These are phyloP conservation scores for Eristalis intricaria DNA, from an alignment of 2,888 invertebrate species.

Conservation along the genomic window DNA sequence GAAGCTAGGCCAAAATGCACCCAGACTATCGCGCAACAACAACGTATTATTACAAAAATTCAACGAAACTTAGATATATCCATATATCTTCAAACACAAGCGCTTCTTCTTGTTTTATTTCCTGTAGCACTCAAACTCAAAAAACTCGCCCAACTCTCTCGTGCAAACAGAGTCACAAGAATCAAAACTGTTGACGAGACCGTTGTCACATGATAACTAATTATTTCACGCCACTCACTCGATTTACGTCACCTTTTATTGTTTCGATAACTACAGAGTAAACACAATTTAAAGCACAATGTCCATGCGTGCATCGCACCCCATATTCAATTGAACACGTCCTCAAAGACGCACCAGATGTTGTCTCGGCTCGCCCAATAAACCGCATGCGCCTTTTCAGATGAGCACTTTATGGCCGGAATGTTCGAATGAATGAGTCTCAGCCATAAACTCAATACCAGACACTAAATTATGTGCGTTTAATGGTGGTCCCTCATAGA, in stretches of 20 bases:
- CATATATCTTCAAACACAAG: too few species aligned
- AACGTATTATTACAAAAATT: too few species aligned
- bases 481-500: neutral
- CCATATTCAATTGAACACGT: neutral
- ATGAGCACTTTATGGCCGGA: neutral
- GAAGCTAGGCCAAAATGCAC: too few species aligned
- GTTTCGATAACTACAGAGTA: neutral
- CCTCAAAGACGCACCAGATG: neutral
- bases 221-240: neutral
- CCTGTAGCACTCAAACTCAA: too few species aligned
- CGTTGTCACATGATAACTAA: neutral
- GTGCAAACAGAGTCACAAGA: neutral
- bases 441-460: neutral
- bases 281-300: neutral
- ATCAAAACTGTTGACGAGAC: neutral
- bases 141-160: too few species aligned
- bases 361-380: neutral
- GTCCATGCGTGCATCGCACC: neutral
- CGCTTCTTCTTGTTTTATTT: too few species aligned
- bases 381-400: neutral
- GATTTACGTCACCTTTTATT: neutral
- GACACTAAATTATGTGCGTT: neutral
- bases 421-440: neutral
- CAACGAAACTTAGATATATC: too few species aligned
- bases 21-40: too few species aligned